A percentile compares a stretch with the other conserved stretches of the same genome.
Conservation (phyloP, 1,140 invertebrate genomes). For the Hycleus phaleratus region DNA sequence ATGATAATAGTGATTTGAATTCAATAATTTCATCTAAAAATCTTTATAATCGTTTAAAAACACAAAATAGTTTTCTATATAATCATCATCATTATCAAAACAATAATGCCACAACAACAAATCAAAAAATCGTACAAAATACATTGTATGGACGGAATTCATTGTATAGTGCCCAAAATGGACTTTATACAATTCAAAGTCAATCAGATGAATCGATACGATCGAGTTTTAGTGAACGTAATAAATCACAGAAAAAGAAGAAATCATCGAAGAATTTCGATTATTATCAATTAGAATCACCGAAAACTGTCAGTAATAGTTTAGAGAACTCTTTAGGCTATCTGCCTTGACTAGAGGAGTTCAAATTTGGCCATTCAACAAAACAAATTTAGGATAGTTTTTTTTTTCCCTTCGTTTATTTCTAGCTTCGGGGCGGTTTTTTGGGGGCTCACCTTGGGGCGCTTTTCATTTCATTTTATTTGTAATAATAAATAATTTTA, state of each 20-base stretch:
- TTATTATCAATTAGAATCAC: not conserved
- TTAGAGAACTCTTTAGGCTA: slow-evolving; percentile 50
- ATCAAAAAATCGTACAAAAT: slow-evolving; percentile 1
- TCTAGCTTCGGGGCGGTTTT: too few species aligned
- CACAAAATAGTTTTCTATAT: not conserved
- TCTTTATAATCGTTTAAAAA: slow-evolving; percentile 22
- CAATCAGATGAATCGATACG: slow-evolving; percentile 36
- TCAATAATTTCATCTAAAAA: slow-evolving; percentile 22
- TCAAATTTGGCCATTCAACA: not conserved
- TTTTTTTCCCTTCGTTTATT: too few species aligned
- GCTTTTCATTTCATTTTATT: too few species aligned
- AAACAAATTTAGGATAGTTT: too few species aligned
- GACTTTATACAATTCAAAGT: slow-evolving; percentile 40
- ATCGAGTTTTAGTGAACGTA: slow-evolving; percentile 25
- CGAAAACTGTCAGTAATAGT: slow-evolving; percentile 31
- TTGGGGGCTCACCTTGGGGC: too few species aligned
- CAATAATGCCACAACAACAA: not conserved
- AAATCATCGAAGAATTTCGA: too few species aligned
- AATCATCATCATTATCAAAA: too few species aligned
- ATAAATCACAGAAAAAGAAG: slow-evolving; percentile 1
- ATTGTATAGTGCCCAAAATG: slow-evolving; percentile 37
- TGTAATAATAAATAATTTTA: too few species aligned
- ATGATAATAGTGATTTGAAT: slow-evolving; percentile 23
- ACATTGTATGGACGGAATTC: slow-evolving; percentile 2
- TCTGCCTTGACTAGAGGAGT: slow-evolving; percentile 36